Conservation (phyloP, 2,113 vertebrate genomes). For the Xyrauchen texanus region DNA sequence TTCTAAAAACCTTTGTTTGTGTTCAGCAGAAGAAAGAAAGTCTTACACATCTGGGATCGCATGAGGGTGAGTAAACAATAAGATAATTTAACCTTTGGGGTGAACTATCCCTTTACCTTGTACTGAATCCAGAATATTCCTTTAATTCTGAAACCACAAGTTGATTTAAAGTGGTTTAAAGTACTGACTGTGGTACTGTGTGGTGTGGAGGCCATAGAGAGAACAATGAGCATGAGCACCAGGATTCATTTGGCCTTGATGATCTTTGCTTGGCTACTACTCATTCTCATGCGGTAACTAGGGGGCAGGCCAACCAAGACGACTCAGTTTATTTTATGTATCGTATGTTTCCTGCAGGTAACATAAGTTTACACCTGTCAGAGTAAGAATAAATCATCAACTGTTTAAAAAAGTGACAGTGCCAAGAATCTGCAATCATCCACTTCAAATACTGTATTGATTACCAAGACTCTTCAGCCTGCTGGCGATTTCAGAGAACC, state of each 20-base stretch:
- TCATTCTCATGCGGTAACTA: constrained; percentile 29
- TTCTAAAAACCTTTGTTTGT: no score
- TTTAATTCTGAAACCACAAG: no score
- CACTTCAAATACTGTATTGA: background rate
- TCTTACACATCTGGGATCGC: no score
- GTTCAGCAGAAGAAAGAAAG: no score
- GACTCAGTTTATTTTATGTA: constrained; percentile 49
- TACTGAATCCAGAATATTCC: no score
- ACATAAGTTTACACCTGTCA: constrained; percentile 44
- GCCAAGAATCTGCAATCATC: background rate
- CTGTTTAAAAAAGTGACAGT: background rate
- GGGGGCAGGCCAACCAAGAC: constrained; percentile 26
- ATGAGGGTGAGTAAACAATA: no score
- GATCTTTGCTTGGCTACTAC: constrained; percentile 11
- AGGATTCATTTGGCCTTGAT: background rate
- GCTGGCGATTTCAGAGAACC: background rate
- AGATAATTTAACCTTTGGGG: no score
- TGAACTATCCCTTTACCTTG: no score
- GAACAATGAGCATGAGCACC: background rate
- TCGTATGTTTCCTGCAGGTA: constrained; percentile 25
- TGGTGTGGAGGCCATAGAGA: background rate
- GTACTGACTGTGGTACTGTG: no score
- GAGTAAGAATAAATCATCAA: constrained; percentile 35
- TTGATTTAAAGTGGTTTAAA: background rate
- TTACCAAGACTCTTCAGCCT: background rate